Evolutionary conservation across 1,140 invertebrate genomes (phyloP), one percentile per base, ranked within the genome.

Genomic region (Medauroidea extradentata): DNA sequence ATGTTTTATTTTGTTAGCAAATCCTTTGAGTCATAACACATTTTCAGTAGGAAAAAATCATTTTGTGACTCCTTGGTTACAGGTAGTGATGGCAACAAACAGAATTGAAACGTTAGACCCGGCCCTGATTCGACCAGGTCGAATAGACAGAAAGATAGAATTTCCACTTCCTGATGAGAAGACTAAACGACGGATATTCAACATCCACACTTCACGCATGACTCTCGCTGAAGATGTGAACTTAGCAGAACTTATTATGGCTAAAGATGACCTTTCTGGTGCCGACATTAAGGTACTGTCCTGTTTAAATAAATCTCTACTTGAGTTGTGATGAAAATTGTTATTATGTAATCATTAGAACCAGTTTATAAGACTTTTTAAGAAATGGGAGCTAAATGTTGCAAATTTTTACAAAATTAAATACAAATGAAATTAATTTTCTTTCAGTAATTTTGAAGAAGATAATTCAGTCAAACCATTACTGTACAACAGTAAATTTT

Each of bases 21-120:
- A n/a, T n/a, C n/a, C n/a, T n/a, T n/a, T n/a, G n/a, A n/a, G n/a
- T n/a, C n/a, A n/a, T n/a, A n/a, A n/a, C n/a, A n/a, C n/a, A n/a
- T n/a, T n/a, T n/a, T n/a, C n/a, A n/a, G n/a, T n/a, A n/a, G n/a
- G n/a, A n/a, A n/a, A n/a, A n/a, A n/a, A n/a, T n/a, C n/a, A n/a
- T n/a, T n/a, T n/a, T n/a, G n/a, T n/a, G n/a, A n/a, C n/a, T n/a
- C n/a, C n/a, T n/a, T n/a, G n/a, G n/a, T n/a, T n/a, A n/a, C 74
- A 94, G 88, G 95, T 98, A 42, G 92, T 99, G 24, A 99, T 99
- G 98, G 98, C 98, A 13, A 99, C 98, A 38, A 99, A 99, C 76
- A 84, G 98, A 69, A 99, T 99, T 74, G 98, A 99, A 79, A 99
- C 97, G 4, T 78, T 99, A 39, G 98, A 99, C 80, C 98, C 98